These are phyloP conservation scores for Eulithis testata DNA, from an alignment of 2,888 invertebrate species.

Conservation along the genomic window DNA sequence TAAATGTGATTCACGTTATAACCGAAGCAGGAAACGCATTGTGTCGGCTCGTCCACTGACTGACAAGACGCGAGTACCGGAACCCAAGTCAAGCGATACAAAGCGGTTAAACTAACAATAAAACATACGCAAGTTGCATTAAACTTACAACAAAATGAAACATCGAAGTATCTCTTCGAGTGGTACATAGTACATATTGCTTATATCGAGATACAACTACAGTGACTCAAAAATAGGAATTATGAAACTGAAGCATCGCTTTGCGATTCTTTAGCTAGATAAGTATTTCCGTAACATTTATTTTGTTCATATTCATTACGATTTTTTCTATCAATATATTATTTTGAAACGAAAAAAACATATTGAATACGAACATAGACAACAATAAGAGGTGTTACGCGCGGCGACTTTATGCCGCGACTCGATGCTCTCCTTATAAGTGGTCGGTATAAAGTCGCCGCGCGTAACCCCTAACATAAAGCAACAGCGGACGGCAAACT, in stretches of 20 bases:
- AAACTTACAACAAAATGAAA: slow-evolving; percentile 39
- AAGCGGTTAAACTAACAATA: slow-evolving; percentile 39
- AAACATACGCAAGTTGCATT: slow-evolving; percentile 40
- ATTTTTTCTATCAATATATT: slow-evolving; percentile 23
- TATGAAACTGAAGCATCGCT: slow-evolving; percentile 40
- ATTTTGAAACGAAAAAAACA: slow-evolving; percentile 21
- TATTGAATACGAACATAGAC: slow-evolving; percentile 30
- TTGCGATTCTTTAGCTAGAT: slow-evolving; percentile 37
- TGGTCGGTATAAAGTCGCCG: slow-evolving; percentile 5
- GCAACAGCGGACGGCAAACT: slow-evolving; percentile 35
- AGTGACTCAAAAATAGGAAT: slow-evolving; percentile 45
- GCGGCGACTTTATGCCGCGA: slow-evolving; percentile 8
- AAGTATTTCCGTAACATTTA: slow-evolving; percentile 34
- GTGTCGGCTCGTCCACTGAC: background rate
- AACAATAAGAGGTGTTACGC: slow-evolving; percentile 13
- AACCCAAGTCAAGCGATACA: slow-evolving; percentile 35
- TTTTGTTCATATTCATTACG: slow-evolving; percentile 37
- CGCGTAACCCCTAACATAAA: slow-evolving; percentile 17
- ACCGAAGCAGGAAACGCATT: slow-evolving; percentile 31
- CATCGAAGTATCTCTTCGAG: slow-evolving; percentile 34
- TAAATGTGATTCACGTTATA: slow-evolving; percentile 6
- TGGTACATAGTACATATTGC: slow-evolving; percentile 26
- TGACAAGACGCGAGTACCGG: slow-evolving; percentile 5
- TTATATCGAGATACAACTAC: slow-evolving; percentile 41
- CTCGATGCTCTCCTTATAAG: background rate